These are phyloP conservation scores for Rallus limicola DNA, from an alignment of 2,113 vertebrate species.

Conservation along the genomic window DNA sequence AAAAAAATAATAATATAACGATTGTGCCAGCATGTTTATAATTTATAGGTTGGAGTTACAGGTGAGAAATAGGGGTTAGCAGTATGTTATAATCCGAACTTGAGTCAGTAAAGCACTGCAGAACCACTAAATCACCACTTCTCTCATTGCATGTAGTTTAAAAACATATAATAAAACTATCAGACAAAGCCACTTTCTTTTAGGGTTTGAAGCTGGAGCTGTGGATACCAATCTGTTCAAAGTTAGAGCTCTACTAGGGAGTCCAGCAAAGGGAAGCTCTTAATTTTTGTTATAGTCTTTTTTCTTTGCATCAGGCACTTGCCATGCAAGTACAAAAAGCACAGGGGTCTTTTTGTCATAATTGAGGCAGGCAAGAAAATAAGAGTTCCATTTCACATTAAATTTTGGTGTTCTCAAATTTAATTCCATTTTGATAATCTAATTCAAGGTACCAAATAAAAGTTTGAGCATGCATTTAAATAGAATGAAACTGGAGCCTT, in stretches of 20 bases:
- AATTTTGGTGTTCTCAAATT: background rate
- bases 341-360: background rate
- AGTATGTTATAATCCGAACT: conserved; percentile 69
- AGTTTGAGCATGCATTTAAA: conserved; percentile 4
- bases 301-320: background rate
- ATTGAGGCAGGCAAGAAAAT: conserved; percentile 9
- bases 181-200: conserved; percentile 59
- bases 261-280: conserved; percentile 20
- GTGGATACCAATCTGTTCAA: conserved; percentile 50
- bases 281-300: conserved; percentile 34
- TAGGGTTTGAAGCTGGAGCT: conserved; percentile 30
- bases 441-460: background rate
- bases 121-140: conserved; percentile 69
- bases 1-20: conserved; percentile 74
- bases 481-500: background rate
- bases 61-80: conserved; percentile 71
- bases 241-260: conserved; percentile 7
- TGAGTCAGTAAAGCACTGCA: conserved; percentile 57
- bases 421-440: conserved; percentile 27
- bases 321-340: conserved; percentile 3
- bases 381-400: background rate
- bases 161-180: conserved; percentile 71
- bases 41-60: conserved; percentile 69
- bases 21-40: conserved; percentile 67
- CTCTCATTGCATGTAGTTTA: conserved; percentile 60